A percentile compares a stretch with the other conserved stretches of the same genome.
Conservation (phyloP, 2,888 invertebrate genomes). For the Acanthosepion esculentum region DNA sequence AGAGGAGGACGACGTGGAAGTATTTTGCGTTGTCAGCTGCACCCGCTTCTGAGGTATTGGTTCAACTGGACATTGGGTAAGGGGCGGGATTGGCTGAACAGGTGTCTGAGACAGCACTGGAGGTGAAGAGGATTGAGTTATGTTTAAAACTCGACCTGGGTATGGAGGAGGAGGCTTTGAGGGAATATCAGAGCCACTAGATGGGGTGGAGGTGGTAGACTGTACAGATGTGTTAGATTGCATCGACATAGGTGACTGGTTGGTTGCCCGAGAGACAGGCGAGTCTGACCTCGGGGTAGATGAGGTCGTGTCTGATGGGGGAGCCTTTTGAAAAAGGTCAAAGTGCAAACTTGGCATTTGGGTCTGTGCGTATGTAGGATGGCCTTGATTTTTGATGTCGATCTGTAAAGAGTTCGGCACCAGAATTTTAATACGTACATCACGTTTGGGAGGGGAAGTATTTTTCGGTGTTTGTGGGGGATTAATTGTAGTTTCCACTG, state of each 20-base stretch:
- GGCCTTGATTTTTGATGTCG: slow-evolving; percentile 53
- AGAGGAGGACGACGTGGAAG: slow-evolving; percentile 49
- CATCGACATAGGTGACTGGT: slow-evolving; percentile 74
- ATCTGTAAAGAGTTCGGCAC: slow-evolving; percentile 52
- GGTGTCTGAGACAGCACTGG: slow-evolving; percentile 49
- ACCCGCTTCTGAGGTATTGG: slow-evolving; percentile 23
- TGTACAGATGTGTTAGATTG: slow-evolving; percentile 71
- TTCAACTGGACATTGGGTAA: not conserved
- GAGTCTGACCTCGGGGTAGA: slow-evolving; percentile 72
- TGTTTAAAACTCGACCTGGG: slow-evolving; percentile 58
- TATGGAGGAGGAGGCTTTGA: slow-evolving; percentile 74
- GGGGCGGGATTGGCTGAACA: slow-evolving; percentile 48
- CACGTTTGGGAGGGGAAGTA: slow-evolving; percentile 50
- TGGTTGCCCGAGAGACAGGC: slow-evolving; percentile 70
- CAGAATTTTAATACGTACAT: slow-evolving; percentile 52
- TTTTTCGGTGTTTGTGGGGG: slow-evolving; percentile 57
- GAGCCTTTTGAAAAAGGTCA: slow-evolving; percentile 43
- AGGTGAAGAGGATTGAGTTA: slow-evolving; percentile 46
- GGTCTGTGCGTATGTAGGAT: slow-evolving; percentile 50
- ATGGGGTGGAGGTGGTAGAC: slow-evolving; percentile 72
- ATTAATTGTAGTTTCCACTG: slow-evolving; percentile 69
- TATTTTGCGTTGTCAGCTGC: not conserved
- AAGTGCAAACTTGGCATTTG: slow-evolving; percentile 54
- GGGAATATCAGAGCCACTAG: slow-evolving; percentile 73
- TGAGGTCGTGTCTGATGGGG: slow-evolving; percentile 61